Evolutionary conservation across 2,797 vertebrate genomes (phyloP).

Genomic region (Diplodus puntazzo): DNA sequence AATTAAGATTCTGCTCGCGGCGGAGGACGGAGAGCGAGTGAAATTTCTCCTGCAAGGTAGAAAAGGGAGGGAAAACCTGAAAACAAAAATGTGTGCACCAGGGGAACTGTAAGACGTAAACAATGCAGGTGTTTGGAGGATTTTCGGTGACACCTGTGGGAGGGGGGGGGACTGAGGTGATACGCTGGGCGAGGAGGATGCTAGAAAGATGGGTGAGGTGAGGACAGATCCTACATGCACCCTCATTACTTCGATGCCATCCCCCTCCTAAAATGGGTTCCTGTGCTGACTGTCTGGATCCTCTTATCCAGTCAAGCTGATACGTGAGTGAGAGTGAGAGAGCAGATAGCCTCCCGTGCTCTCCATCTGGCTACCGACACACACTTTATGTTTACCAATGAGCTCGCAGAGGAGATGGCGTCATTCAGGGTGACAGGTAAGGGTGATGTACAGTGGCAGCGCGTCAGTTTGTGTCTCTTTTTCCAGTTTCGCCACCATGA

Average conservation of each 20-base stretch:
- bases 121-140: constrained; percentile 24
- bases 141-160: constrained; percentile 21
- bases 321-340: constrained; percentile 41
- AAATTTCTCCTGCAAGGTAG: constrained; percentile 23
- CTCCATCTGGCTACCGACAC: constrained; percentile 52
- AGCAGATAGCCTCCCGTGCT: constrained; percentile 56
- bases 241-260: constrained; percentile 48
- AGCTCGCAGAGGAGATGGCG: constrained; percentile 34
- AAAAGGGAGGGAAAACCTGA: constrained; percentile 7
- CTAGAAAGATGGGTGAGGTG: constrained; percentile 13
- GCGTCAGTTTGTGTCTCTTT: constrained; percentile 27
- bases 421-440: constrained; percentile 49
- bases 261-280: constrained; percentile 38
- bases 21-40: constrained; percentile 16
- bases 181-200: constrained; percentile 10
- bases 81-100: neutral
- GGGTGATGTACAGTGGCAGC: constrained; percentile 14
- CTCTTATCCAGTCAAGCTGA: constrained; percentile 49
- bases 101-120: constrained; percentile 25
- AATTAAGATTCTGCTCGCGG: constrained; percentile 62
- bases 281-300: constrained; percentile 35
- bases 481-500: constrained; percentile 7
- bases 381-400: constrained; percentile 67
- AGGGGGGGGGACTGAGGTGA: neutral
- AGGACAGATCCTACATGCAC: constrained; percentile 37